Evolutionary conservation across 2,113 vertebrate genomes (phyloP).

Genomic region (Excalfactoria chinensis): DNA sequence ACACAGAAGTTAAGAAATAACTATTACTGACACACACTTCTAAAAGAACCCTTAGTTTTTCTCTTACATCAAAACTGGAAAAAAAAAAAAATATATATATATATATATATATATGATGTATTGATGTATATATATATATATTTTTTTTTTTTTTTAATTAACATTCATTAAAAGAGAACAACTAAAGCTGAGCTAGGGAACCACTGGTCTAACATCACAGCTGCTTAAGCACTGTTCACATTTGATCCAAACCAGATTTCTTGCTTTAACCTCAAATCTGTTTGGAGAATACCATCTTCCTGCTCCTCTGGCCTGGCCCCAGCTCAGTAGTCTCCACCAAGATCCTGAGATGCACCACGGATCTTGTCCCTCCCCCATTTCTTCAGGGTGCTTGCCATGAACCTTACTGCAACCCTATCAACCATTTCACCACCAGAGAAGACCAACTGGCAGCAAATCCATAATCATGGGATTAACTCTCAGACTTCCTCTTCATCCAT

Average conservation of each 20-base stretch:
- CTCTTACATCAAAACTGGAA: neutral
- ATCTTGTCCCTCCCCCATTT: neutral
- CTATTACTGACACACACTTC: neutral
- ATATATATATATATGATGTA: too few species aligned
- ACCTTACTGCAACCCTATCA: neutral
- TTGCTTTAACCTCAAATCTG: neutral
- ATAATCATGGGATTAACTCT: neutral
- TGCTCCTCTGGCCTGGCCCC: neutral
- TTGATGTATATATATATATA: too few species aligned
- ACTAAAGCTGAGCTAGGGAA: neutral
- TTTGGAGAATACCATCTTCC: neutral
- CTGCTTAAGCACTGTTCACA: neutral
- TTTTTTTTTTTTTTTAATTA: fast-evolving
- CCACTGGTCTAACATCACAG: neutral
- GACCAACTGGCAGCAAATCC: neutral
- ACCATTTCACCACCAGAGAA: neutral
- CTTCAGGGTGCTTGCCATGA: neutral
- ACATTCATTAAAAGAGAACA: neutral
- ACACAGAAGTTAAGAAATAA: neutral
- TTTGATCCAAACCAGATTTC: neutral
- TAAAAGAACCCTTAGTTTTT: neutral
- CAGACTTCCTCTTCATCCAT: neutral
- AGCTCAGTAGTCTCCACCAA: neutral
- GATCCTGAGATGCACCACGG: neutral
- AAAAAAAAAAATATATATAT: too few species aligned